A percentile compares a stretch with the other conserved stretches of the same genome.
Evolutionary conservation across 2,888 invertebrate genomes (phyloP).

Genomic region (Rhagophthalmus giganteus): DNA sequence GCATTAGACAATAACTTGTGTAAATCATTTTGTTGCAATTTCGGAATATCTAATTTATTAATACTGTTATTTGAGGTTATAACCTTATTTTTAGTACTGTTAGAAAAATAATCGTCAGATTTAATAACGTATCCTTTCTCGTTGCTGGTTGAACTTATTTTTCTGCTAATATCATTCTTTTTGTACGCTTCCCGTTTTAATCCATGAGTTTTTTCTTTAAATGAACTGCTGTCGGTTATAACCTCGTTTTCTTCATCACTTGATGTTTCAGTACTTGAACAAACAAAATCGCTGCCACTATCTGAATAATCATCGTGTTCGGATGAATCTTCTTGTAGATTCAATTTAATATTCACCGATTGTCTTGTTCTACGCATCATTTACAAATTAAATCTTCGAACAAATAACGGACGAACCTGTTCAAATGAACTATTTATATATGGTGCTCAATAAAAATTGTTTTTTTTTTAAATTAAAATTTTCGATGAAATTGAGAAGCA

Average conservation of each 20-base stretch:
- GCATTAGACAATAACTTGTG: slow-evolving; percentile 60
- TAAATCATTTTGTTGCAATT: slow-evolving; percentile 68
- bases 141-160: slow-evolving; percentile 43
- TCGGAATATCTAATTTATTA: slow-evolving; percentile 72
- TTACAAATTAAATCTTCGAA: too few species aligned
- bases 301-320: slow-evolving; percentile 56
- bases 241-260: slow-evolving; percentile 40
- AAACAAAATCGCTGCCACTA: slow-evolving; percentile 58
- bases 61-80: slow-evolving; percentile 80
- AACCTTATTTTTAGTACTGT: slow-evolving; percentile 64
- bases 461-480: too few species aligned
- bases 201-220: too few species aligned
- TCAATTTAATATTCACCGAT: too few species aligned
- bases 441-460: too few species aligned
- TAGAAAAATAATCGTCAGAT: slow-evolving; percentile 70
- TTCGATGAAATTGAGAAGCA: too few species aligned
- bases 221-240: too few species aligned
- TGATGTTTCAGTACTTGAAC: slow-evolving; percentile 41
- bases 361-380: too few species aligned
- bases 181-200: too few species aligned
- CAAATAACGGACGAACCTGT: too few species aligned
- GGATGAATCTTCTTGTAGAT: too few species aligned
- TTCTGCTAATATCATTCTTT: slow-evolving; percentile 34
- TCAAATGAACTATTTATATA: too few species aligned
- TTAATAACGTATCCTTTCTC: slow-evolving; percentile 60